phyloP scores from a whole-genome alignment of 2,797 vertebrate species.

The Sebastes taczanowskii region DNA sequence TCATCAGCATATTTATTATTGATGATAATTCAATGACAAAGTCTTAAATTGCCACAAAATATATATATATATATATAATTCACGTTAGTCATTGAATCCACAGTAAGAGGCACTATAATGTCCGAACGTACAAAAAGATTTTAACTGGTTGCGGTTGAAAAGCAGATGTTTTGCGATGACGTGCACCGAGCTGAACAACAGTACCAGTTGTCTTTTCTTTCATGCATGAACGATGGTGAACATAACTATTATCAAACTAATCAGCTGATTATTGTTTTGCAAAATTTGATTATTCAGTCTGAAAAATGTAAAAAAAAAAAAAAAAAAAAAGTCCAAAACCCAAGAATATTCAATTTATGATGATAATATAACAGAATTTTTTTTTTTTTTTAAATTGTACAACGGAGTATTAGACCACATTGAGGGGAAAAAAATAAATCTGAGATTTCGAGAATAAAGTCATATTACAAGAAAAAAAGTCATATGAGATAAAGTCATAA shows the following conservation, averaged over 20 bases:
- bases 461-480: no score
- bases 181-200: neutral
- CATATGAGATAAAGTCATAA: no score
- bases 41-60: neutral
- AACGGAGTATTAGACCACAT: no score
- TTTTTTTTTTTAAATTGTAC: no score
- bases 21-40: neutral
- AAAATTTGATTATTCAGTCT: neutral
- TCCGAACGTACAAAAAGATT: neutral
- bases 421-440: no score
- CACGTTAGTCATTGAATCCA: neutral
- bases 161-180: neutral
- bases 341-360: neutral
- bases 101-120: slow-evolving; percentile 20
- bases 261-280: neutral
- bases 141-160: neutral
- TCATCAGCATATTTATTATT: neutral
- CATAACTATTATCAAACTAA: neutral
- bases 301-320: neutral
- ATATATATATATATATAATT: neutral
- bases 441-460: no score
- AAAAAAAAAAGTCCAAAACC: neutral
- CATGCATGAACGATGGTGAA: slow-evolving; percentile 49
- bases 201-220: slow-evolving; percentile 62
- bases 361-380: neutral